phyloP scores from a whole-genome alignment of 2,797 vertebrate species.

The Emys orbicularis region DNA sequence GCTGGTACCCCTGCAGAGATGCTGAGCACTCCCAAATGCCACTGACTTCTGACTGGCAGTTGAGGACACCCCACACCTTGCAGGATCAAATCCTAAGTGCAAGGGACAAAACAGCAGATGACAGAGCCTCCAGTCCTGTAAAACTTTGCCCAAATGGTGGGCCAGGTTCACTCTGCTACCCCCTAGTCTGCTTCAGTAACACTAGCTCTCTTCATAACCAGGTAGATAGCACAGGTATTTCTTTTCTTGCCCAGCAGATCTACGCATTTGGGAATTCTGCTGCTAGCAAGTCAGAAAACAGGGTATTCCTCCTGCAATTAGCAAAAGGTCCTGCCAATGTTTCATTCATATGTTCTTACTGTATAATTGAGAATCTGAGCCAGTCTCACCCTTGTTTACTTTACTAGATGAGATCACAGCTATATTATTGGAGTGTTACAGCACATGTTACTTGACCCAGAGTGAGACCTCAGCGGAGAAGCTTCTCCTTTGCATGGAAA shows the following conservation, averaged over 20 bases:
- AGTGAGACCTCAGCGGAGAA: neutral
- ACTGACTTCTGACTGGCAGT: neutral
- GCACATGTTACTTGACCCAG: neutral
- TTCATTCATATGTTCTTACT: neutral
- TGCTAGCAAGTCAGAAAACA: neutral
- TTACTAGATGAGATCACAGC: neutral
- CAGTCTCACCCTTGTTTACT: neutral
- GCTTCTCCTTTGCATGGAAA: neutral
- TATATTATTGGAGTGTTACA: neutral
- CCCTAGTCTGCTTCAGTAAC: neutral
- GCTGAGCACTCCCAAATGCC: neutral
- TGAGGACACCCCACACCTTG: neutral
- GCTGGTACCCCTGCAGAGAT: accelerated
- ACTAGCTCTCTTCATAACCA: accelerated
- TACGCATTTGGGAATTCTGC: neutral
- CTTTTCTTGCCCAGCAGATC: accelerated
- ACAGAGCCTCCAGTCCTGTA: accelerated
- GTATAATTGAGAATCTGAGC: neutral
- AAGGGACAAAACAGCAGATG: neutral
- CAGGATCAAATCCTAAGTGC: neutral
- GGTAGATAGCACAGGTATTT: accelerated
- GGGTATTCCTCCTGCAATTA: accelerated
- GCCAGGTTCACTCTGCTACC: neutral
- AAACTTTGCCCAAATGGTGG: neutral
- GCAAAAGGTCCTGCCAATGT: accelerated